Evolutionary conservation across 2,113 vertebrate genomes (phyloP).

Genomic region (Mellivora capensis): DNA sequence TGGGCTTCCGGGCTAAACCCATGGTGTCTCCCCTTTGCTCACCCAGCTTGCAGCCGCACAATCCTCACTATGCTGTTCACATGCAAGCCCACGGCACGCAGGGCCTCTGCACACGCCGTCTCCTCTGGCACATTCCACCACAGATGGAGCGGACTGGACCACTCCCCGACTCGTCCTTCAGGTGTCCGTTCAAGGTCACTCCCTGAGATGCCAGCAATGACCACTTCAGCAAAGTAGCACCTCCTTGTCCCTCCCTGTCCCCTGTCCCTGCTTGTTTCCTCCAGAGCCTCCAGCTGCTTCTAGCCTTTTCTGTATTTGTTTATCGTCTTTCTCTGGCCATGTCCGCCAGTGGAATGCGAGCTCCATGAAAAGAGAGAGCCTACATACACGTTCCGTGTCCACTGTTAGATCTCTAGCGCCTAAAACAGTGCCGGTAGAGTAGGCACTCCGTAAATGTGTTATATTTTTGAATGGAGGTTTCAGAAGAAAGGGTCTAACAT

Average conservation of each 20-base stretch:
- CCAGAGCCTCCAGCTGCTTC: not conserved
- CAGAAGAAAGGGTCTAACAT: not conserved
- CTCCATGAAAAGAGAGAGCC: not conserved
- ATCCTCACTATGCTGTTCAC: not conserved
- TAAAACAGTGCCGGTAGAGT: fast-evolving
- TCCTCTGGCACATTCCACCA: not conserved
- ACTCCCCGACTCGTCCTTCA: not conserved
- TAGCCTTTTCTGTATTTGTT: not conserved
- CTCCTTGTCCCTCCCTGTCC: not conserved
- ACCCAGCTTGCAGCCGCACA: not conserved
- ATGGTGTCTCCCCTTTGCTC: not conserved
- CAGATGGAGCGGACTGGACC: not conserved
- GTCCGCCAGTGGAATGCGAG: not conserved
- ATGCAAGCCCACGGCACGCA: not conserved
- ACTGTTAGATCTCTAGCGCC: not conserved
- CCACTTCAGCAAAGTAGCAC: not conserved
- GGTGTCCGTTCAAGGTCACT: not conserved
- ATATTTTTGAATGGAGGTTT: not conserved
- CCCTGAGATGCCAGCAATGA: too few relatives aligned
- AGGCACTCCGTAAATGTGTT: not conserved
- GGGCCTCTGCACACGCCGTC: not conserved
- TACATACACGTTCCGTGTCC: not conserved
- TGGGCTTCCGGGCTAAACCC: not conserved
- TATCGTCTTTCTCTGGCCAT: not conserved
- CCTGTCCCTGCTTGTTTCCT: not conserved